Evolutionary conservation across 1,140 invertebrate species (phyloP), one percentile per base, ranked within the genome.

Genomic region (Microplitis mediator): DNA sequence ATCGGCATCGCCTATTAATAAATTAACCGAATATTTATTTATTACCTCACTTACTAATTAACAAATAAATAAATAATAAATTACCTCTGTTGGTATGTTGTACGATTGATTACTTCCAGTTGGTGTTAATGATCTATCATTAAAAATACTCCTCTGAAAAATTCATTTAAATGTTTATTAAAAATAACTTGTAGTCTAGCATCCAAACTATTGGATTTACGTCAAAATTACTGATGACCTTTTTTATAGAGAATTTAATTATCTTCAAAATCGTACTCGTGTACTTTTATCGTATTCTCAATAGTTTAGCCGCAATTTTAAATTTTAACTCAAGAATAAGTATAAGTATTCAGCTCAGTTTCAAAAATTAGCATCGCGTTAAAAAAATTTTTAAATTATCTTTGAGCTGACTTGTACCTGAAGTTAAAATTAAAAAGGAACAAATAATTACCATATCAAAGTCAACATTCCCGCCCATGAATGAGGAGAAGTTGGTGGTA

Each of bases 1-100:
- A 90, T 89, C 60, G 86, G 86, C 77, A 88, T 89, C 74, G 85
- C 84, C 87, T 88, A 50, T 54, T 75, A 74, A 71, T 68, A 64
- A 66, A 32, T 51, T 69, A 34, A 70, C 50, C 14, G 66, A 11
- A 45, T 4, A n/a, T 5, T 39, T n/a, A n/a, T 16, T 70, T 45
- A 52, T 39, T 68, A 9, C 61, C 39, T 34, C 32, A 2, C 8
- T 31, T 63, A 65, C 69, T 65, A 32, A 70, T 61, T 13, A 45
- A 54, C 13, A 13, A 5, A n/a, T n/a, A n/a, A 3, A 13, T 16
- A 68, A 54, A 60, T 69, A 13, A 69, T 39, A 11, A 50, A 8
- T 73, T 82, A 86, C 85, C 84, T 86, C 85, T 72, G 81, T 74
- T 16, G 83, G 79, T 63, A 84, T 82, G 68, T 77, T 81, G 72